A percentile compares a stretch with the other conserved stretches of the same genome.
Conservation (phyloP, 2,113 vertebrate species). For the Turdus rufiventris region DNA sequence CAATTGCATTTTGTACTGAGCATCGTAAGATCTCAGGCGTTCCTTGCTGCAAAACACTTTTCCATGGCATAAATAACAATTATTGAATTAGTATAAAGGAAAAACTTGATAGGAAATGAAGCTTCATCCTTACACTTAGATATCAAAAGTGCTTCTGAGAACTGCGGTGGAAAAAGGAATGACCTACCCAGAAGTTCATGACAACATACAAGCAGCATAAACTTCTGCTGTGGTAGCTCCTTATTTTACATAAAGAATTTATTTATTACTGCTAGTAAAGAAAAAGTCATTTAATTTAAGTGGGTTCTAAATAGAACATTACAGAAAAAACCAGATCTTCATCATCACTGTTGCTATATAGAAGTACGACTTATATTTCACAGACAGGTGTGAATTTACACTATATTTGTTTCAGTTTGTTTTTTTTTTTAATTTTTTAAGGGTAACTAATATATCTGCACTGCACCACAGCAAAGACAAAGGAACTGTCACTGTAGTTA, state of each 20-base stretch:
- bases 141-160: neutral
- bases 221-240: neutral
- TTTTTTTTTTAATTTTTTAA: neutral
- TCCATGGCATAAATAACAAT: neutral
- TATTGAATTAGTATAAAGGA: neutral
- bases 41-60: neutral
- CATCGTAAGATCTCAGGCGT: accelerated
- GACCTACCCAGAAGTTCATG: neutral
- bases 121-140: neutral
- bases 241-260: neutral
- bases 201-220: neutral
- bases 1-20: neutral
- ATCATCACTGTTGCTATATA: neutral
- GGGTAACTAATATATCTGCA: neutral
- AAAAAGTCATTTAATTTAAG: neutral
- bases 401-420: neutral
- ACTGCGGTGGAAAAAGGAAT: neutral
- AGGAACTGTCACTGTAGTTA: neutral
- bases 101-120: neutral
- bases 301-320: neutral
- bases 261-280: neutral
- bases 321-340: neutral
- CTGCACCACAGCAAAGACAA: neutral
- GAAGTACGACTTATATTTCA: neutral
- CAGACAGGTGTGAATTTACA: neutral